These are phyloP conservation scores for Epizoanthus fatuus DNA, from an alignment of 92 coral and sea anemone species.

Conservation along the genomic window DNA sequence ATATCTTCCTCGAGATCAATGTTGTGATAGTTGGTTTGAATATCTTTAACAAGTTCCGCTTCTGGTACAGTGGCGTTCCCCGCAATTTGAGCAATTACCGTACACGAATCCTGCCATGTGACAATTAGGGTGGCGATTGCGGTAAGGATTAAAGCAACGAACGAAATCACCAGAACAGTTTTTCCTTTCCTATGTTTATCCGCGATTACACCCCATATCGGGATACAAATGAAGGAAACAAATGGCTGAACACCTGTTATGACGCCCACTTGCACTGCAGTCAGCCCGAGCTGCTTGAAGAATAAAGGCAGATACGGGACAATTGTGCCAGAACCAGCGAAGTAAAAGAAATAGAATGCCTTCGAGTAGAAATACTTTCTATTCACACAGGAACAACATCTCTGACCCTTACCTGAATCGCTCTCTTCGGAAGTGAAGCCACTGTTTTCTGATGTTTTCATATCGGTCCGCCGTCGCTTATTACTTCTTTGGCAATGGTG, in stretches of 20 bases:
- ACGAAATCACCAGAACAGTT: conserved; percentile 46
- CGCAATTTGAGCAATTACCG: neutral
- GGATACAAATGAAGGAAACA: conserved; percentile 64
- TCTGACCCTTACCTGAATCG: neutral
- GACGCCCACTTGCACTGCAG: conserved; percentile 58
- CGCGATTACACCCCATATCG: conserved; percentile 69
- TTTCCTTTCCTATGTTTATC: conserved; percentile 54
- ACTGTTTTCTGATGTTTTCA: neutral
- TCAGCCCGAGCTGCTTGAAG: conserved; percentile 60
- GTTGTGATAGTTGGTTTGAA: neutral
- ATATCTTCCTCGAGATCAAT: neutral
- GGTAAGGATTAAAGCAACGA: conserved; percentile 39
- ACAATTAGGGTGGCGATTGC: conserved; percentile 41
- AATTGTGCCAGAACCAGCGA: conserved; percentile 60
- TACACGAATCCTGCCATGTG: conserved; percentile 5
- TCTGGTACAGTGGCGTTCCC: neutral
- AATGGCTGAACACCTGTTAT: conserved; percentile 70
- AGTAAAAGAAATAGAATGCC: conserved; percentile 62
- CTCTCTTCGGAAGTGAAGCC: neutral
- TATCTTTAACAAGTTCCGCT: conserved; percentile 2
- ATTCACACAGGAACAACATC: conserved; percentile 16
- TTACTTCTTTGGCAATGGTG: neutral
- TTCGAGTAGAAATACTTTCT: conserved; percentile 51
- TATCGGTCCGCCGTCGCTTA: neutral
- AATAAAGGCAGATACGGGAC: conserved; percentile 62